These are phyloP conservation scores for Rhinopomastus cyanomelas DNA, from an alignment of 2,113 vertebrate genomes.

Conservation along the genomic window DNA sequence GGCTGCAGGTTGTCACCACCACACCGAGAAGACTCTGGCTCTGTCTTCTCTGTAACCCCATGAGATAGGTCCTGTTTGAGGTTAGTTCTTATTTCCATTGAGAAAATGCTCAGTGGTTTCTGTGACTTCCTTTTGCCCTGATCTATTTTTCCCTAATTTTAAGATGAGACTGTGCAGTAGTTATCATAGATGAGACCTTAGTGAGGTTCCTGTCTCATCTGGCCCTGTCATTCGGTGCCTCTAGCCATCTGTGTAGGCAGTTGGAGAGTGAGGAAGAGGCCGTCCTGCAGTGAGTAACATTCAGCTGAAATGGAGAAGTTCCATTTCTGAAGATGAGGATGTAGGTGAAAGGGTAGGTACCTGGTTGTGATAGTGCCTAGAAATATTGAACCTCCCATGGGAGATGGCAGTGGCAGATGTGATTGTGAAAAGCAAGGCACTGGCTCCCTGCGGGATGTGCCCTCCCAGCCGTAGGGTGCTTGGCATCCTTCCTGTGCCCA, in stretches of 20 bases:
- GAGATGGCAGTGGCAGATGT: background rate
- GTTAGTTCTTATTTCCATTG: background rate
- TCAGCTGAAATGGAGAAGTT: background rate
- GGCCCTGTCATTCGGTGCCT: background rate
- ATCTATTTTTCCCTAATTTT: background rate
- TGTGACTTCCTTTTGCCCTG: background rate
- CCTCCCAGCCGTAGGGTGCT: background rate
- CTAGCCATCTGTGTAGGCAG: background rate
- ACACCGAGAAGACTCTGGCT: background rate
- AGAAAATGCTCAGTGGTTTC: background rate
- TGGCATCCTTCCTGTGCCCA: background rate
- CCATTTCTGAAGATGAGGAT: background rate
- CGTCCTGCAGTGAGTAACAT: background rate
- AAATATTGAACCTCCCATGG: background rate
- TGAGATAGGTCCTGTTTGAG: background rate
- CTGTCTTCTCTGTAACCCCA: background rate
- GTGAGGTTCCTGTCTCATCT: background rate
- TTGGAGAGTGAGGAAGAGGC: background rate
- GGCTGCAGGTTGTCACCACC: background rate
- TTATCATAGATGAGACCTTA: background rate
- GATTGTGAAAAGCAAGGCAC: background rate
- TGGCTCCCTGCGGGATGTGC: accelerated
- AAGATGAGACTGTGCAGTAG: background rate
- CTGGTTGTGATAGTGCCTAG: background rate
- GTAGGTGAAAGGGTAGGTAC: background rate